Evolutionary conservation across 2,797 vertebrate genomes (phyloP).

Genomic region (Paramormyrops hopkinsi): DNA sequence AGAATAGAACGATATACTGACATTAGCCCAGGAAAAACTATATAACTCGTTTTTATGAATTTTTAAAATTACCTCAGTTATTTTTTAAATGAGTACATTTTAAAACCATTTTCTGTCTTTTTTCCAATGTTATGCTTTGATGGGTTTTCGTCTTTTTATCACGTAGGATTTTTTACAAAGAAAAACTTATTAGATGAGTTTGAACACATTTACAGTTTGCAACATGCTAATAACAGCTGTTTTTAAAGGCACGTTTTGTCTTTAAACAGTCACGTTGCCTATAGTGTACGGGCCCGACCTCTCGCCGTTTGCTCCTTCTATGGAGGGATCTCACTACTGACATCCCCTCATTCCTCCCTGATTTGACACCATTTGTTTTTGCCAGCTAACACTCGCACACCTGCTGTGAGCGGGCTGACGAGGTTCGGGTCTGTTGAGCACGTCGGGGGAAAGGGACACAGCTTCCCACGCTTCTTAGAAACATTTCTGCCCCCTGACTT

Average conservation of each 20-base stretch:
- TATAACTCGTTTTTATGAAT: background rate
- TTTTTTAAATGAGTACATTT: background rate
- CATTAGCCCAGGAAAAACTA: background rate
- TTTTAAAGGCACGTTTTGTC: background rate
- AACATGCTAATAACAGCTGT: background rate
- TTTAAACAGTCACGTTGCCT: background rate
- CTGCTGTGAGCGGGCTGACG: background rate
- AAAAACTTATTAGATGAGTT: background rate
- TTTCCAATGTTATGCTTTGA: background rate
- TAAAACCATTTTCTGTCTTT: background rate
- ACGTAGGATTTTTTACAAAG: background rate
- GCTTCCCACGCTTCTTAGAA: background rate
- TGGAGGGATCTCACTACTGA: background rate
- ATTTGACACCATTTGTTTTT: background rate
- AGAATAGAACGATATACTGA: background rate
- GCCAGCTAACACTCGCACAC: background rate
- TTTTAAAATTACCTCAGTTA: background rate
- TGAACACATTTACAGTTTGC: background rate
- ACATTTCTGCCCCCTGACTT: background rate
- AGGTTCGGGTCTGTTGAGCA: background rate
- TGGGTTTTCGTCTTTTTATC: background rate
- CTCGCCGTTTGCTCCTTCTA: background rate
- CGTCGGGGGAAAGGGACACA: background rate
- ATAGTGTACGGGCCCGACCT: background rate
- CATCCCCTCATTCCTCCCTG: background rate